phyloP scores from a whole-genome alignment of 2,797 vertebrate genomes.

The Squalus acanthias region DNA sequence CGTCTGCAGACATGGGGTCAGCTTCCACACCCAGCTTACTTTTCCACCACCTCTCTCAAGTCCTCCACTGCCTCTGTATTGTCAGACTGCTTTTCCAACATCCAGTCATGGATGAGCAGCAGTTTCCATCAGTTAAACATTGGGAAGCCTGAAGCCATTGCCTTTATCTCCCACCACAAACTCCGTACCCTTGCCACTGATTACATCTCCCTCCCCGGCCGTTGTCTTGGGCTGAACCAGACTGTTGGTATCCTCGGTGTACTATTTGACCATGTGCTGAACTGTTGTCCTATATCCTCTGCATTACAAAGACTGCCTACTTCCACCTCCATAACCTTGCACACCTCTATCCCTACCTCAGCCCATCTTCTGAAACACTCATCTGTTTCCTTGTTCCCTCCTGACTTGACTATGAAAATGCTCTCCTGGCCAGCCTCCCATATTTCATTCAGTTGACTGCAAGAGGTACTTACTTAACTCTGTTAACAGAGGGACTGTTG shows the following conservation, averaged over 20 bases:
- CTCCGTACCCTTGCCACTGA: neutral
- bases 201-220: neutral
- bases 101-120: too few relatives aligned
- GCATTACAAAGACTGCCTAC: neutral
- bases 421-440: neutral
- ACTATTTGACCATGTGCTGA: neutral
- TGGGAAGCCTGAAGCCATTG: neutral
- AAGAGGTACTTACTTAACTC: neutral
- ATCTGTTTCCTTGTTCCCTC: neutral
- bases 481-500: neutral
- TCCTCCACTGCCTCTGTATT: too few relatives aligned
- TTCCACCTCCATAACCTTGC: neutral
- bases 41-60: neutral
- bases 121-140: too few relatives aligned
- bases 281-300: neutral
- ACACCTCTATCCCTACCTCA: neutral
- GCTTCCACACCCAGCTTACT: neutral
- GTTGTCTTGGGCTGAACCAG: too few relatives aligned
- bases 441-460: neutral
- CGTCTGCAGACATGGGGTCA: neutral
- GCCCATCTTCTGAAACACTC: neutral
- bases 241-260: neutral
- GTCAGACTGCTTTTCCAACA: too few relatives aligned
- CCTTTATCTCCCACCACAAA: too few relatives aligned
- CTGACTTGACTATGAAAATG: neutral